A percentile compares a stretch with the other conserved stretches of the same genome.
Conservation (phyloP, 2,888 invertebrate species). For the Palloptera scutellata region DNA sequence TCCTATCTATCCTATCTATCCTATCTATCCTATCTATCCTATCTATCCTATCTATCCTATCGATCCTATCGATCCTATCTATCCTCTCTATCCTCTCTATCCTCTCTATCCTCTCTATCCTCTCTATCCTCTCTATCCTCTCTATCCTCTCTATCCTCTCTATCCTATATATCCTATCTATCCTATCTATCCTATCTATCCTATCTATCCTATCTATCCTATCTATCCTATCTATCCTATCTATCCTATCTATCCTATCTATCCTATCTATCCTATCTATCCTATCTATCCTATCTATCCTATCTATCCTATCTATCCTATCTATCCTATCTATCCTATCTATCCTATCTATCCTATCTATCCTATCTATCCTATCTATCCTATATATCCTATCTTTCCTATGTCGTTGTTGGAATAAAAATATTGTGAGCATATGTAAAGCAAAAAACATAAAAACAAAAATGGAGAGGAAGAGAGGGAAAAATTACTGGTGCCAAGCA, state of each 20-base stretch:
- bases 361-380: background rate
- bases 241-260: background rate
- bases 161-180: background rate
- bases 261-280: background rate
- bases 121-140: too few species aligned
- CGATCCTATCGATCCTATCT: background rate
- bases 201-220: background rate
- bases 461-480: too few species aligned
- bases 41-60: background rate
- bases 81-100: background rate
- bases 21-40: background rate
- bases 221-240: background rate
- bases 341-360: background rate
- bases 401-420: too few species aligned
- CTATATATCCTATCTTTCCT: background rate
- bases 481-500: too few species aligned
- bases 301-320: background rate
- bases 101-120: background rate
- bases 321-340: background rate
- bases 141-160: background rate
- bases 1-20: background rate
- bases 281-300: background rate
- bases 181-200: background rate
- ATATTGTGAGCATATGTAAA: too few species aligned
- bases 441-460: too few species aligned